Evolutionary conservation across 2,797 vertebrate genomes (phyloP).

Genomic region (Notolepis coatsorum): DNA sequence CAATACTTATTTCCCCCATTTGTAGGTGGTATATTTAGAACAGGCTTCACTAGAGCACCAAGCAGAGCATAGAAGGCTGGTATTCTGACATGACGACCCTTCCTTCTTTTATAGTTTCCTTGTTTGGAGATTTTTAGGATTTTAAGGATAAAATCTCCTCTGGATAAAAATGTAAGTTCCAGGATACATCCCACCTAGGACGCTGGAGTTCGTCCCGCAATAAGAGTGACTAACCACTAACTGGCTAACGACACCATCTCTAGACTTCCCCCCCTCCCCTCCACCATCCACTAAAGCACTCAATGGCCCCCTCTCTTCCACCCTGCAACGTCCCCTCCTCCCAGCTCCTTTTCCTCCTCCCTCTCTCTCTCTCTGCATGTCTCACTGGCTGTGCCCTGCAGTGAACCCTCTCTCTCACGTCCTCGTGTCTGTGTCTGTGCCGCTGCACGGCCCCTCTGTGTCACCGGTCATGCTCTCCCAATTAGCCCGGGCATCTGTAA

Average conservation of each 20-base stretch:
- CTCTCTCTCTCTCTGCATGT: conserved; percentile 23
- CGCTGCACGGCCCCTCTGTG: conserved; percentile 62
- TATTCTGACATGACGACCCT: too few relatives aligned
- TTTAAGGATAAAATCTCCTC: conserved; percentile 13
- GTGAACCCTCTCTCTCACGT: conserved; percentile 53
- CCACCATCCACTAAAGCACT: conserved; percentile 42
- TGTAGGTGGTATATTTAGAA: too few relatives aligned
- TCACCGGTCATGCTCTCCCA: conserved; percentile 75
- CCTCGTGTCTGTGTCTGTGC: conserved; percentile 47
- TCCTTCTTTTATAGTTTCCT: too few relatives aligned
- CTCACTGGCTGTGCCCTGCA: conserved; percentile 54
- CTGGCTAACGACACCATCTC: conserved; percentile 42
- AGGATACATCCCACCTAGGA: neutral
- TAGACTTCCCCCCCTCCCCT: neutral
- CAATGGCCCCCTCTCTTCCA: neutral
- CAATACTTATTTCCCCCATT: too few relatives aligned
- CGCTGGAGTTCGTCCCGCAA: conserved; percentile 29
- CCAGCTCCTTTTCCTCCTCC: neutral
- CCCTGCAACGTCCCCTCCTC: conserved; percentile 39
- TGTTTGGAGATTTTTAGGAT: conserved; percentile 10
- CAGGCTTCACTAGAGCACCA: too few relatives aligned
- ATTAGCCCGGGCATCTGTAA: conserved; percentile 56
- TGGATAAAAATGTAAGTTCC: conserved; percentile 27
- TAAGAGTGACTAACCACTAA: conserved; percentile 63
- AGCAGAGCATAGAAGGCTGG: too few relatives aligned